These are phyloP conservation scores for Drosophila pandora DNA, from an alignment of 1,140 invertebrate species.

Conservation along the genomic window DNA sequence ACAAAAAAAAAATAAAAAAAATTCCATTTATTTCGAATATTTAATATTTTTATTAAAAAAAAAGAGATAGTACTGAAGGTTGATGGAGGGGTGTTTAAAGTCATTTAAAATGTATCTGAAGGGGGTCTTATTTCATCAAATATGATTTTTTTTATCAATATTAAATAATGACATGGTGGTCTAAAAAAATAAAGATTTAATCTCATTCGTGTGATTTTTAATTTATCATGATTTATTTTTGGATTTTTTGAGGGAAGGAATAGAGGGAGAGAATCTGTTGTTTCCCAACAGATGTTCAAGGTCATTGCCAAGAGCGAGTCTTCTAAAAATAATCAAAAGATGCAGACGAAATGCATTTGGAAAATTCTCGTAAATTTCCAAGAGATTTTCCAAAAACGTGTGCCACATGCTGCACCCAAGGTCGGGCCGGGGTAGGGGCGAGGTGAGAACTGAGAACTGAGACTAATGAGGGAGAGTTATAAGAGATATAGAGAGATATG, in stretches of 20 bases:
- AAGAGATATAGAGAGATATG: constrained; percentile 14
- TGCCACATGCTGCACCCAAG: constrained; percentile 50
- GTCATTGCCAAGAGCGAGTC: constrained; percentile 58
- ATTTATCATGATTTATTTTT: background rate
- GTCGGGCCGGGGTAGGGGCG: constrained; percentile 1
- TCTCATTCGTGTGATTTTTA: background rate
- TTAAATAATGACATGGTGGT: background rate
- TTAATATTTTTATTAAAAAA: constrained; percentile 1
- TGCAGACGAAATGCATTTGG: constrained; percentile 25
- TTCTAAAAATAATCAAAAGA: constrained; percentile 14
- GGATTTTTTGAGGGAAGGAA: background rate
- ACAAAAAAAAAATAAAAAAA: background rate
- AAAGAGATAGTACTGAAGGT: constrained; percentile 28
- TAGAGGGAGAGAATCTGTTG: background rate
- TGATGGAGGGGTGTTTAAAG: constrained; percentile 42
- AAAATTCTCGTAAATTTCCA: constrained; percentile 66
- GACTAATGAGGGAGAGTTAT: constrained; percentile 1
- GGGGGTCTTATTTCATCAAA: constrained; percentile 15
- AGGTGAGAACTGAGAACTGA: constrained; percentile 11
- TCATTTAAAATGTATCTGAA: constrained; percentile 23
- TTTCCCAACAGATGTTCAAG: constrained; percentile 55
- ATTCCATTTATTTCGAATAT: background rate
- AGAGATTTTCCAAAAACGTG: constrained; percentile 49
- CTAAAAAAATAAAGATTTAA: background rate
- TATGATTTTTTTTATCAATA: background rate